Conservation (phyloP, 2,797 vertebrate genomes). For the Ptychobarbus kaznakovi region DNA sequence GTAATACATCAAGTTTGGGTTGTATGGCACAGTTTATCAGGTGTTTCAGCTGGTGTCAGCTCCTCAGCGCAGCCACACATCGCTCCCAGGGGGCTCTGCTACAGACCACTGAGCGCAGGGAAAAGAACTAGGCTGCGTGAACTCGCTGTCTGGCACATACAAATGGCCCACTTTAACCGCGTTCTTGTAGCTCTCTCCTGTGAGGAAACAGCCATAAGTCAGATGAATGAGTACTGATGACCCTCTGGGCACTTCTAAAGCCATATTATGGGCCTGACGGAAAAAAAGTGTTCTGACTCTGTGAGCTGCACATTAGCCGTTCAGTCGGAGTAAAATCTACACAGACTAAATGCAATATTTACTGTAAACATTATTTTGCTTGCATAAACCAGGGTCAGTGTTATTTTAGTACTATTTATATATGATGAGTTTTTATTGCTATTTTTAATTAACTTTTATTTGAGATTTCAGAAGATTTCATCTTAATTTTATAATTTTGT, state of each 20-base stretch:
- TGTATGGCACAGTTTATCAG: slow-evolving; percentile 74
- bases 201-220: slow-evolving; percentile 32
- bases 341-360: background rate
- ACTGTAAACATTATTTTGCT: background rate
- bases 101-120: slow-evolving; percentile 67
- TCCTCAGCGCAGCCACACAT: slow-evolving; percentile 65
- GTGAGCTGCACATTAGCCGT: background rate
- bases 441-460: background rate
- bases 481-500: background rate
- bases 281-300: background rate
- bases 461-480: background rate
- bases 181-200: slow-evolving; percentile 34
- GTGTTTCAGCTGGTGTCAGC: slow-evolving; percentile 66
- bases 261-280: slow-evolving; percentile 27
- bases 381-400: background rate
- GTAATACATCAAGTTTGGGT: slow-evolving; percentile 69
- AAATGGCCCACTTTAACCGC: slow-evolving; percentile 64
- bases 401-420: background rate
- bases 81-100: slow-evolving; percentile 64
- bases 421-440: background rate
- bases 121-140: slow-evolving; percentile 58
- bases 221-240: slow-evolving; percentile 43
- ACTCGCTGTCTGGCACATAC: slow-evolving; percentile 65
- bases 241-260: slow-evolving; percentile 42
- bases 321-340: slow-evolving; percentile 15